These are phyloP conservation scores for Sebastes iracundus DNA, from an alignment of 2,797 vertebrate species.

Conservation along the genomic window DNA sequence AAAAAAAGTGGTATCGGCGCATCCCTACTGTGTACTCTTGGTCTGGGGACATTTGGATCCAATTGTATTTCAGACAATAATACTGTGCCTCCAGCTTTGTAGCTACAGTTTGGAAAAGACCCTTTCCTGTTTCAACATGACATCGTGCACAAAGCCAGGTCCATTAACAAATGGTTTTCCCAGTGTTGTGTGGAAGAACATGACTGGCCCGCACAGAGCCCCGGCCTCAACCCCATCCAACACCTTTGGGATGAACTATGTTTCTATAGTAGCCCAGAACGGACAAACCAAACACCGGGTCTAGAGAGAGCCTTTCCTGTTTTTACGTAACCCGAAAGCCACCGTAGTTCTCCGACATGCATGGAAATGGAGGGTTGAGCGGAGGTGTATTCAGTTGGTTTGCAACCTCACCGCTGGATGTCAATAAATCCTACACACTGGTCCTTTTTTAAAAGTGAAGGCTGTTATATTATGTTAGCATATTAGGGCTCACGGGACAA, in stretches of 20 bases:
- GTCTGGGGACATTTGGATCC: too few species aligned
- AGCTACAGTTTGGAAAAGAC: neutral
- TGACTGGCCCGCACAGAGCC: neutral
- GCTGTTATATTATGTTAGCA: too few species aligned
- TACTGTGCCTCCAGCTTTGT: neutral
- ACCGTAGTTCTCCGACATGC: neutral
- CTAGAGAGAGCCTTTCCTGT: neutral
- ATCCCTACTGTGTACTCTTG: too few species aligned
- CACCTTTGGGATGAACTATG: neutral
- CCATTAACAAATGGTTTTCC: neutral
- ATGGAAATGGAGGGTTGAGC: neutral
- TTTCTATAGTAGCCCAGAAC: neutral
- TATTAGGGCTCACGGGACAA: neutral
- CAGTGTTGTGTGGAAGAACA: neutral
- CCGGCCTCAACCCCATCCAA: too few species aligned
- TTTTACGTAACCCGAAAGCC: too few species aligned
- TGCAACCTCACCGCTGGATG: neutral
- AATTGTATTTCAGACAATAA: neutral
- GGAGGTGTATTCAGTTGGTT: neutral
- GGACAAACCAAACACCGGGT: neutral
- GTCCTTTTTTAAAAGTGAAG: neutral
- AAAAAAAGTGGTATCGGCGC: too few species aligned
- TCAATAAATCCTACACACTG: neutral
- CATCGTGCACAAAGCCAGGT: neutral
- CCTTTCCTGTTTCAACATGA: neutral